These are phyloP conservation scores for Polypedilum vanderplanki DNA, from an alignment of 1,140 invertebrate genomes.

Conservation along the genomic window DNA sequence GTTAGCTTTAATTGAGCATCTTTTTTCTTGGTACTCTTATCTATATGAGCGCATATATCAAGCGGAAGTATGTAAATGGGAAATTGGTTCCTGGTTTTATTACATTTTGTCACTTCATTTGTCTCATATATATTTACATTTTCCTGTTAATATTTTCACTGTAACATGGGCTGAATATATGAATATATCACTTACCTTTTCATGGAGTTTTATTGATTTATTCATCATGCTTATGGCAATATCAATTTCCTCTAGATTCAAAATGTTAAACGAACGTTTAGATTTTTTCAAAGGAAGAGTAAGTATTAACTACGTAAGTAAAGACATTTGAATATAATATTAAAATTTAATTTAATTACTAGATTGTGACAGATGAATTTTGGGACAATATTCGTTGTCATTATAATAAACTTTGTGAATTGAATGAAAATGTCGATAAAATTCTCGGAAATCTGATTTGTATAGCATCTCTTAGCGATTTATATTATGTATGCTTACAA, in stretches of 20 bases:
- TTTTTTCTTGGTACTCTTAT: conserved; percentile 35
- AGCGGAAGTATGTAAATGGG: conserved; percentile 32
- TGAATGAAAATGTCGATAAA: conserved; percentile 51
- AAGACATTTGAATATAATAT: too few species aligned
- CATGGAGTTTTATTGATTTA: conserved; percentile 61
- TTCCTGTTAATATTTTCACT: conserved; percentile 34
- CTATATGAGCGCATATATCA: conserved; percentile 34
- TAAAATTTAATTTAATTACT: conserved; percentile 33
- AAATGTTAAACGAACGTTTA: conserved; percentile 49
- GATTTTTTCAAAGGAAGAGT: conserved; percentile 36
- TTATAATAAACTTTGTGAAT: conserved; percentile 51
- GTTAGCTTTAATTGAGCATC: conserved; percentile 34
- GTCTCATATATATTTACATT: conserved; percentile 36
- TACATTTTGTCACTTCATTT: conserved; percentile 36
- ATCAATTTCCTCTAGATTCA: conserved; percentile 52
- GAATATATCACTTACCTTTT: conserved; percentile 46
- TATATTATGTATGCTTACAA: conserved; percentile 66
- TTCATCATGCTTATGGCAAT: conserved; percentile 56
- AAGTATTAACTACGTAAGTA: too few species aligned
- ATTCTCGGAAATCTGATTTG: conserved; percentile 54
- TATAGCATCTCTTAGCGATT: conserved; percentile 60
- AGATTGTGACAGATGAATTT: conserved; percentile 49
- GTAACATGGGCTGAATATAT: conserved; percentile 34
- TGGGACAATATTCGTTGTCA: conserved; percentile 54
- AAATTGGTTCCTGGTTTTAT: conserved; percentile 33